Evolutionary conservation across 2,797 vertebrate species (phyloP), one percentile per base, ranked within the genome.

Genomic region (Danio choprae): DNA sequence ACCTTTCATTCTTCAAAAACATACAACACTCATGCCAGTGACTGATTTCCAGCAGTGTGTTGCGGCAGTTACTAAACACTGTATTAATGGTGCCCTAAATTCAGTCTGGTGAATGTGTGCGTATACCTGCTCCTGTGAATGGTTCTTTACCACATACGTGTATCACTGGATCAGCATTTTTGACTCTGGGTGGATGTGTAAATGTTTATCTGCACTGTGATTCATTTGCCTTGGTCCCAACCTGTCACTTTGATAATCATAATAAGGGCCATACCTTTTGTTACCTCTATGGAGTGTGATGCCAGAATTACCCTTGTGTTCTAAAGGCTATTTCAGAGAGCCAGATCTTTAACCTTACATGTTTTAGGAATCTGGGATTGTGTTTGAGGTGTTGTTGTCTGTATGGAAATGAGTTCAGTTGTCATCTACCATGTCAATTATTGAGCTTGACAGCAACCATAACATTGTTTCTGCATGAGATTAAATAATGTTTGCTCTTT

Each of bases 141-240:
- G 15, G 44, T n/a, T 73, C 55, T 55, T 11, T 73, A 68, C 5
- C 58, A 44, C 58, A 50, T 38, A 15, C 1, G 18, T 77, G 20
- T 44, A 64, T n/a, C 51, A 43, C 62, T 60, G 75, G 44, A 76
- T 63, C 41, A 76, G 78, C 56, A 56, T 65, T 59, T 51, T 51
- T 55, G 63, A 22, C 76, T 60, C 41, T 70, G 80, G 59, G 43
- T 58, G 71, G 76, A 68, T 71, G 74, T 83, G 82, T 85, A 71
- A 85, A 75, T 80, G 53, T 92, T 44, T 80, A 63, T 86, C 96
- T 94, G 96, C 97, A 98, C 97, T 98, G 97, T 98, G 95, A 97
- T 96, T 96, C 96, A 96, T 97, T 92, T 86, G 65, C 10, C 46
- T 38, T 60, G 74, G 41, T 41, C 80, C 62, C 41, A 0, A 38